Evolutionary conservation across 2,888 invertebrate genomes (phyloP).

Genomic region (Hirtodrosophila confusa): DNA sequence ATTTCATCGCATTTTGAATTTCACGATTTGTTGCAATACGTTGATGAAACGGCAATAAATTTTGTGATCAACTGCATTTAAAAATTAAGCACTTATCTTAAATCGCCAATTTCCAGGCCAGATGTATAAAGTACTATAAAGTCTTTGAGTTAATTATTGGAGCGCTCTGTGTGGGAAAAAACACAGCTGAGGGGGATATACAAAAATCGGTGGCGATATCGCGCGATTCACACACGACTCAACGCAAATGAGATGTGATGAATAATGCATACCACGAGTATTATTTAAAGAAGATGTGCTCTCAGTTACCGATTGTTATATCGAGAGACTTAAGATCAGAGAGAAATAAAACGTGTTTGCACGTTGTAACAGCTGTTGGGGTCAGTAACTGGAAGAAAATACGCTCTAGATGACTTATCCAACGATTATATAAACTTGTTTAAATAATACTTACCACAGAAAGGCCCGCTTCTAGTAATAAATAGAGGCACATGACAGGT

Average conservation of each 20-base stretch:
- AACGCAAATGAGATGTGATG: slow-evolving; percentile 29
- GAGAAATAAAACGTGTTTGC: slow-evolving; percentile 28
- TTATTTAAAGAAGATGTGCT: slow-evolving; percentile 26
- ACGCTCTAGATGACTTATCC: slow-evolving; percentile 8
- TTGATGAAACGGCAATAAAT: slow-evolving; percentile 18
- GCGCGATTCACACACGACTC: slow-evolving; percentile 57
- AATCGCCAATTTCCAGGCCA: slow-evolving; percentile 15
- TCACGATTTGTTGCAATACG: slow-evolving; percentile 24
- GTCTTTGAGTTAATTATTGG: slow-evolving; percentile 39
- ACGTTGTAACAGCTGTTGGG: slow-evolving; percentile 21
- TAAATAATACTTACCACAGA: slow-evolving; percentile 9
- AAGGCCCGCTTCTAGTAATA: slow-evolving; percentile 18
- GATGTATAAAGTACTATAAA: background rate
- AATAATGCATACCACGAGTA: slow-evolving; percentile 48
- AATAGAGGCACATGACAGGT: slow-evolving; percentile 38
- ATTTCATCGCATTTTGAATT: slow-evolving; percentile 12
- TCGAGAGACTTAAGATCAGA: slow-evolving; percentile 3
- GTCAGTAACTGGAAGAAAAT: slow-evolving; percentile 41
- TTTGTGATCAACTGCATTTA: slow-evolving; percentile 30
- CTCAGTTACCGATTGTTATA: slow-evolving; percentile 20
- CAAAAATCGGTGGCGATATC: slow-evolving; percentile 40
- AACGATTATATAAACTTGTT: slow-evolving; percentile 3
- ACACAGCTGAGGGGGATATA: slow-evolving; percentile 40
- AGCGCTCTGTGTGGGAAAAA: slow-evolving; percentile 54
- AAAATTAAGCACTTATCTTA: slow-evolving; percentile 11